Percentiles rank a stretch among this genome's conserved stretches.
phyloP scores from a whole-genome alignment of 2,888 invertebrate genomes.

The Agrochola circellaris region DNA sequence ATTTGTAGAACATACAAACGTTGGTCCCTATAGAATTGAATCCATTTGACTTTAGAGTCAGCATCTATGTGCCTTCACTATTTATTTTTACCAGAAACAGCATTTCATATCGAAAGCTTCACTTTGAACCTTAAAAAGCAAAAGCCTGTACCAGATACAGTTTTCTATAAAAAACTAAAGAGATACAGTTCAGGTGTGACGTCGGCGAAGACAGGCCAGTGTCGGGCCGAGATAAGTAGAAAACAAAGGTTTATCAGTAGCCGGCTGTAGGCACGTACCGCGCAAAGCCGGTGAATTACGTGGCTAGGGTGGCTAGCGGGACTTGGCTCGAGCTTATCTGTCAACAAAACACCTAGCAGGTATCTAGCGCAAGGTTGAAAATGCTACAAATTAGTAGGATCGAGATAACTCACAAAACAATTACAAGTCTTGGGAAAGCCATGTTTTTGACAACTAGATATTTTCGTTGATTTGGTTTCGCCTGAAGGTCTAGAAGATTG shows the following conservation, averaged over 20 bases:
- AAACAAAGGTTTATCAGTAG: constrained; percentile 84
- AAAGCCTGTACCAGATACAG: constrained; percentile 22
- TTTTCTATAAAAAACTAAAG: constrained; percentile 60
- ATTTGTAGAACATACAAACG: constrained; percentile 20
- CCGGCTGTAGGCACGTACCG: constrained; percentile 78
- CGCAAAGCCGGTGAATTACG: constrained; percentile 82
- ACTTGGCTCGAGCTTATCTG: constrained; percentile 85
- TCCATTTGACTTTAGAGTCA: constrained; percentile 24
- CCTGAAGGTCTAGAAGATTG: not conserved
- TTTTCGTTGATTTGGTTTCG: constrained; percentile 20
- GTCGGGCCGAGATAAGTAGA: constrained; percentile 79
- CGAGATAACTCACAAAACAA: constrained; percentile 49
- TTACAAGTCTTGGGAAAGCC: constrained; percentile 17
- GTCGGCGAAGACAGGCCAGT: constrained; percentile 70
- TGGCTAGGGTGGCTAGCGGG: constrained; percentile 70
- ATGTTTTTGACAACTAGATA: constrained; percentile 15
- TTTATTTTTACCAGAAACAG: not conserved
- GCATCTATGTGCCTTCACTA: constrained; percentile 3
- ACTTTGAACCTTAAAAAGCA: constrained; percentile 14
- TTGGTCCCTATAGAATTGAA: constrained; percentile 12
- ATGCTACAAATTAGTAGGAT: constrained; percentile 47
- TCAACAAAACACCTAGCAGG: constrained; percentile 81
- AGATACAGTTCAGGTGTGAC: constrained; percentile 76
- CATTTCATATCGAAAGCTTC: not conserved
- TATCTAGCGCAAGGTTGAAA: constrained; percentile 68